phyloP scores from a whole-genome alignment of 2,113 vertebrate genomes.

The Fulica atra region DNA sequence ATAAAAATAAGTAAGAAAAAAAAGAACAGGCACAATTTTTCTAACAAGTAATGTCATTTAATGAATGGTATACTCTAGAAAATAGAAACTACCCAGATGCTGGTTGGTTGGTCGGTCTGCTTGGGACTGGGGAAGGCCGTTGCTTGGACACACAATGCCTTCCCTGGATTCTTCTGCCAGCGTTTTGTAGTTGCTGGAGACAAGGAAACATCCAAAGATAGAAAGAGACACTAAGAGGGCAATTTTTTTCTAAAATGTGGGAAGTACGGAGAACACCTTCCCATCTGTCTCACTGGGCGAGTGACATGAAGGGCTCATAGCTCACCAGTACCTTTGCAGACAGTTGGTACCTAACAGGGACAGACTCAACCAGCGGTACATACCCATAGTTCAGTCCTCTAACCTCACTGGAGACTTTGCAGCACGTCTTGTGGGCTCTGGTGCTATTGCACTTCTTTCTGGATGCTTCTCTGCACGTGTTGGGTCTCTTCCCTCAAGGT shows the following conservation, averaged over 20 bases:
- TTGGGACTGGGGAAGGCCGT: constrained; percentile 48
- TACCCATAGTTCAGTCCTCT: not conserved
- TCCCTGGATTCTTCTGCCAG: constrained; percentile 18
- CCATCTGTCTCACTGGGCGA: not conserved
- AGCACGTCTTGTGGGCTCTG: not conserved
- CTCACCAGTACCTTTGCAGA: constrained; percentile 24
- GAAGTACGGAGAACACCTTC: not conserved
- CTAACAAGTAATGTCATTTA: constrained; percentile 71
- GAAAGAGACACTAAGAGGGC: constrained; percentile 25
- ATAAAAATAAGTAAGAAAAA: not conserved
- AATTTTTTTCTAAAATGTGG: not conserved
- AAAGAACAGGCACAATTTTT: not conserved
- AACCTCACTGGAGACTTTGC: rapidly evolving
- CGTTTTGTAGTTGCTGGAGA: constrained; percentile 24
- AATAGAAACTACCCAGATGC: constrained; percentile 71
- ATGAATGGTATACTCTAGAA: constrained; percentile 68
- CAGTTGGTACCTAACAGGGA: not conserved
- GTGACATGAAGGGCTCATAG: constrained; percentile 44
- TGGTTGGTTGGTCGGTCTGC: constrained; percentile 46
- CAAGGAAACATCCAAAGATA: not conserved
- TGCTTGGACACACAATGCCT: not conserved
- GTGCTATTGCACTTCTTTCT: not conserved
- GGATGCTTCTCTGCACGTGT: not conserved
- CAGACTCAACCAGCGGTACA: not conserved
- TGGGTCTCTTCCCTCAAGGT: not conserved